Conservation (phyloP, 2,888 invertebrate genomes). For the Drosophila paranaensis region DNA sequence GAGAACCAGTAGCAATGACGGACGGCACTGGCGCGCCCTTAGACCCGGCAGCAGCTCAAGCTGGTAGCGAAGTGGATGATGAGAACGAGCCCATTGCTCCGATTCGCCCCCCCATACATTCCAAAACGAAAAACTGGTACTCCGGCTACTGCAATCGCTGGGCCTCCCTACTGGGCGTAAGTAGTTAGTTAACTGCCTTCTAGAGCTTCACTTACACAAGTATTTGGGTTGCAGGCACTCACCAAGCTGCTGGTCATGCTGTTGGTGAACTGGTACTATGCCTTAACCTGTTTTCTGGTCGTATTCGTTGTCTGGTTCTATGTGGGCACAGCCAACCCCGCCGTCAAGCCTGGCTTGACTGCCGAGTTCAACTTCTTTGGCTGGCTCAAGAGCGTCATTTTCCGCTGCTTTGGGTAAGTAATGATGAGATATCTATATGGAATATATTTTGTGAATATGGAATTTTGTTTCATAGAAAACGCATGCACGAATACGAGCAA, state of each 20-base stretch:
- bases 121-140: conserved; percentile 97
- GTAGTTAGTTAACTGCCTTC: conserved; percentile 74
- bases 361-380: conserved; percentile 92
- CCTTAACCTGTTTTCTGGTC: conserved; percentile 92
- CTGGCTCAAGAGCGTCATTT: conserved; percentile 90
- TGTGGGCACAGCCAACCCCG: conserved; percentile 97
- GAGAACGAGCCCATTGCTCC: conserved; percentile 86
- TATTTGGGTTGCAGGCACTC: conserved; percentile 88
- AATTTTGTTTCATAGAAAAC: conserved; percentile 86
- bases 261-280: conserved; percentile 96
- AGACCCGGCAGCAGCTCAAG: conserved; percentile 45
- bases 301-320: conserved; percentile 96
- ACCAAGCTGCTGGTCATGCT: conserved; percentile 96
- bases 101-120: conserved; percentile 90
- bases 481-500: conserved; percentile 93
- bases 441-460: not conserved
- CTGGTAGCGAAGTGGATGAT: conserved; percentile 64
- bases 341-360: conserved; percentile 95
- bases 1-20: conserved; percentile 7
- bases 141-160: conserved; percentile 97
- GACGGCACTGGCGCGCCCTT: conserved; percentile 55
- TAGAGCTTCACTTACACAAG: conserved; percentile 41
- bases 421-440: too few relatives aligned
- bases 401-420: conserved; percentile 91
- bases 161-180: conserved; percentile 95